Percentiles rank a stretch among this genome's conserved stretches.
Evolutionary conservation across 2,113 vertebrate genomes (phyloP).

Genomic region (Uropsilus gracilis): DNA sequence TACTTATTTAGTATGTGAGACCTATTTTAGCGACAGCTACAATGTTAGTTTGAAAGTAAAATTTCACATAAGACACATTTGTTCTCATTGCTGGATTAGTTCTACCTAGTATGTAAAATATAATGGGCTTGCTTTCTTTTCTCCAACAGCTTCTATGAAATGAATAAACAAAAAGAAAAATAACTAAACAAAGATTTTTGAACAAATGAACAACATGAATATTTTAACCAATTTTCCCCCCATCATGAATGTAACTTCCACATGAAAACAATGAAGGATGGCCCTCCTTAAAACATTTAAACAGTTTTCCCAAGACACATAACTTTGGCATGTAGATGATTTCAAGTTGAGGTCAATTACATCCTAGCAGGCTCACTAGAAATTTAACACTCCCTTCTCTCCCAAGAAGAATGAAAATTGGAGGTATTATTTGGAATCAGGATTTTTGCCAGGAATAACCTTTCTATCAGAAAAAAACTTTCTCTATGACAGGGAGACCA

Average conservation of each 20-base stretch:
- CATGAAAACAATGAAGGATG: background rate
- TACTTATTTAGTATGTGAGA: background rate
- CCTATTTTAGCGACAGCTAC: background rate
- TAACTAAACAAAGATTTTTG: background rate
- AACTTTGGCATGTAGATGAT: background rate
- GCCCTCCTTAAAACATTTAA: no score
- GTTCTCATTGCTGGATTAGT: background rate
- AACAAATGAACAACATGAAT: background rate
- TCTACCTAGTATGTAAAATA: background rate
- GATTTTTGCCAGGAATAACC: background rate
- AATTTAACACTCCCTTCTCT: background rate
- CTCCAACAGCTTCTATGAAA: background rate
- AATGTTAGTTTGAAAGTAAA: background rate
- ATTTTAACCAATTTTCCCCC: background rate
- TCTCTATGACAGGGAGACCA: background rate
- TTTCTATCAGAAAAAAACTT: background rate
- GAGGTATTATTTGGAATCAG: background rate
- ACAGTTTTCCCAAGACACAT: no score
- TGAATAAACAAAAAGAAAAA: slow-evolving; percentile 10
- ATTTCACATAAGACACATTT: slow-evolving; percentile 26
- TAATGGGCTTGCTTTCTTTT: background rate
- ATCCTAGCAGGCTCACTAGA: background rate
- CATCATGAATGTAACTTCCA: background rate
- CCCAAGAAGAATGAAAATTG: background rate
- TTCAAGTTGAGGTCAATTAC: background rate